phyloP scores from a whole-genome alignment of 2,113 vertebrate species.

The Urocynchramus pylzowi region DNA sequence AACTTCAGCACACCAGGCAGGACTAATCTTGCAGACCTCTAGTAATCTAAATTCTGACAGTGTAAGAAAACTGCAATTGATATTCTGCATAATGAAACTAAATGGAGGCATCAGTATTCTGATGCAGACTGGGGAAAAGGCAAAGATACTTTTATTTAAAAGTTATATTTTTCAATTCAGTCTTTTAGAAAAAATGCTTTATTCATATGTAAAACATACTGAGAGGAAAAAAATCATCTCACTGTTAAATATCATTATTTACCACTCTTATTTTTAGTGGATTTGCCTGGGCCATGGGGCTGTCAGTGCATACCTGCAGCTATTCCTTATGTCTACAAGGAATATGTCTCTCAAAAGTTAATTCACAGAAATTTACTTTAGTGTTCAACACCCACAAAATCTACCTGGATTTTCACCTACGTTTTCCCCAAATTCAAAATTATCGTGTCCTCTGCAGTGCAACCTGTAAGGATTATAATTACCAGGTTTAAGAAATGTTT shows the following conservation, averaged over 20 bases:
- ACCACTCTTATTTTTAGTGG: not conserved
- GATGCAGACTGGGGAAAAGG: not conserved
- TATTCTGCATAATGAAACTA: not conserved
- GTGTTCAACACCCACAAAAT: not conserved
- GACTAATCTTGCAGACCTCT: not conserved
- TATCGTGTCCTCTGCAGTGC: not conserved
- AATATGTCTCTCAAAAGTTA: not conserved
- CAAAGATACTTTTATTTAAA: not conserved
- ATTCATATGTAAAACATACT: not conserved
- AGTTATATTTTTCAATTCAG: not conserved
- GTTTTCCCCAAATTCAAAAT: not conserved
- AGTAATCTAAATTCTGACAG: constrained; percentile 8
- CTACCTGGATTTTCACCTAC: not conserved
- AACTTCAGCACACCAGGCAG: constrained; percentile 7
- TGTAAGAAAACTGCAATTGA: not conserved
- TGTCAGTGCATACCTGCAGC: not conserved
- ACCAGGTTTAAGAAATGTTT: not conserved
- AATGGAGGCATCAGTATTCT: not conserved
- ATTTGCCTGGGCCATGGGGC: not conserved
- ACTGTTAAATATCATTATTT: not conserved
- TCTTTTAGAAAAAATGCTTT: not conserved
- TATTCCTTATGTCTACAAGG: not conserved
- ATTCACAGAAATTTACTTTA: not conserved
- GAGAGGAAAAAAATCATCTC: not conserved
- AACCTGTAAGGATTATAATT: not conserved